Conservation (phyloP, 2,113 vertebrate genomes). For the Baryphthengus martii region DNA sequence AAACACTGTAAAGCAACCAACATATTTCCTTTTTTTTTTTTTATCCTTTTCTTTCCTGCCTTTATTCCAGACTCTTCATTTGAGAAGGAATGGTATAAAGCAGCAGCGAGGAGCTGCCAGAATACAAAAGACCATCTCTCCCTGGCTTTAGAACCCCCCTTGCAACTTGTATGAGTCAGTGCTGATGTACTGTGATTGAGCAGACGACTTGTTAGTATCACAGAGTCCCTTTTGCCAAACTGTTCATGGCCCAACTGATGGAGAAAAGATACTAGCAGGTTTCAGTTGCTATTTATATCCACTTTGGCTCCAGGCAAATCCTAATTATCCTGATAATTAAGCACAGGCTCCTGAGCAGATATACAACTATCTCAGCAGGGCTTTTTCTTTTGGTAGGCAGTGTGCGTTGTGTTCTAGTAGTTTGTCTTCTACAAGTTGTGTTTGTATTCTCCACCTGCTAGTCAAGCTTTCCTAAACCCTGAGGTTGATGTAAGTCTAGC, state of each 20-base stretch:
- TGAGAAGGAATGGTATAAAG: neutral
- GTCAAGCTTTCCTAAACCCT: neutral
- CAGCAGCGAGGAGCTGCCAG: conserved; percentile 24
- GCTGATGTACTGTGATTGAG: neutral
- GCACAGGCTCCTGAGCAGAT: neutral
- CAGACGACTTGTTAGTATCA: conserved; percentile 10
- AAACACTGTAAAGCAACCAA: neutral
- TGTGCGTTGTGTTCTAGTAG: neutral
- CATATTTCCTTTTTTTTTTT: neutral
- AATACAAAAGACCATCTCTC: conserved; percentile 41
- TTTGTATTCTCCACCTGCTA: neutral
- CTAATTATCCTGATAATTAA: conserved; percentile 27
- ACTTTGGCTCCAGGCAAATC: neutral
- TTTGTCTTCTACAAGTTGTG: neutral
- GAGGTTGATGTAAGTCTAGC: neutral
- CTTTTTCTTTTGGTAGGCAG: neutral
- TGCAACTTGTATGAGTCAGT: conserved; percentile 14
- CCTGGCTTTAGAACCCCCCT: conserved; percentile 17
- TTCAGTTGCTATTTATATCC: conserved; percentile 26
- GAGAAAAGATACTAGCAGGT: neutral
- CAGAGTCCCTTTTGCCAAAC: neutral
- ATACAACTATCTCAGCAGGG: neutral
- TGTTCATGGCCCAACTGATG: neutral
- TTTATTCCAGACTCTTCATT: conserved; percentile 5
- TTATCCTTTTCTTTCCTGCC: neutral